Percentiles rank a stretch among this genome's conserved stretches.
Conservation (phyloP, 2,888 invertebrate species). For the Patella depressa region DNA sequence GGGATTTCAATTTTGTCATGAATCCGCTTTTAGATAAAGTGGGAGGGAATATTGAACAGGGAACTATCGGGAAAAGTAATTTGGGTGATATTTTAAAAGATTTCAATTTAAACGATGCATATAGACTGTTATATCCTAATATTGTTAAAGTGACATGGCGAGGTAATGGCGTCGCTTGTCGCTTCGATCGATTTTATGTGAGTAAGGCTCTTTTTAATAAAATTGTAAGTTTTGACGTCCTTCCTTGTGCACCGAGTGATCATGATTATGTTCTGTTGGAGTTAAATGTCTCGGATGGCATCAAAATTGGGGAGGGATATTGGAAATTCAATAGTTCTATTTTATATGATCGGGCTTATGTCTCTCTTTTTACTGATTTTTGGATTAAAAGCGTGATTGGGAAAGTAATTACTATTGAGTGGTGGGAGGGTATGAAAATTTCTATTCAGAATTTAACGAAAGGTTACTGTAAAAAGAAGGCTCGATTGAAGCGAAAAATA, state of each 20-base stretch:
- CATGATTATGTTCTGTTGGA: not conserved
- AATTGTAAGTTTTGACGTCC: not conserved
- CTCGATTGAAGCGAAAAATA: not conserved
- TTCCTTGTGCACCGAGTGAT: not conserved
- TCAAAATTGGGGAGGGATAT: not conserved
- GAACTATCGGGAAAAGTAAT: not conserved
- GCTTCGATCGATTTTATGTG: conserved; percentile 4
- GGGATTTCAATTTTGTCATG: conserved; percentile 7
- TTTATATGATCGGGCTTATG: not conserved
- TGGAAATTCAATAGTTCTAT: conserved; percentile 1
- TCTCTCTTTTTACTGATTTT: conserved; percentile 4
- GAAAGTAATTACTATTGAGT: not conserved
- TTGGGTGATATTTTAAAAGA: not conserved
- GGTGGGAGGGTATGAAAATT: conserved; percentile 3
- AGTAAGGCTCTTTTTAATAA: not conserved
- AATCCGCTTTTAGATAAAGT: not conserved
- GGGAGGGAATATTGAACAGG: not conserved
- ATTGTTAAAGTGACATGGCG: conserved; percentile 9
- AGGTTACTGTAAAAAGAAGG: not conserved
- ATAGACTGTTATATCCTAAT: not conserved
- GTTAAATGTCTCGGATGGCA: not conserved
- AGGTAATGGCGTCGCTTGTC: not conserved
- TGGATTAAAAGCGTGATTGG: not conserved
- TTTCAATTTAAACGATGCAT: conserved; percentile 3
- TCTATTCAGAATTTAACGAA: not conserved